These are phyloP conservation scores for Drosophila pachea DNA, from an alignment of 1,140 invertebrate genomes.

Conservation along the genomic window DNA sequence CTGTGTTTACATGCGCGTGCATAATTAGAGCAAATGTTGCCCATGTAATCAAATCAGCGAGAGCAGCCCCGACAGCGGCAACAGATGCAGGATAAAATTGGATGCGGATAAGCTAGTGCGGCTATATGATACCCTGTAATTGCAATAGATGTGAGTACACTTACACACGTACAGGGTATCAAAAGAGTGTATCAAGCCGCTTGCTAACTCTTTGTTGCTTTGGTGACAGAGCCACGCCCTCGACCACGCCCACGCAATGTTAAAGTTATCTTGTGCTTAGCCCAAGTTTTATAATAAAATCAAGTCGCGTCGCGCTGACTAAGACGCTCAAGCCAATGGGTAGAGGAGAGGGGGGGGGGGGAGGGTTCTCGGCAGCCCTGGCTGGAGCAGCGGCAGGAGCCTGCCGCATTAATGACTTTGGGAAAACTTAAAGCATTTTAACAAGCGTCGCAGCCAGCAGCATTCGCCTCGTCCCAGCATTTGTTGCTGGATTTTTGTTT, in stretches of 20 bases:
- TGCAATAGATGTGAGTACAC: not conserved
- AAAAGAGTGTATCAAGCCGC: not conserved
- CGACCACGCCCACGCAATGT: too few relatives aligned
- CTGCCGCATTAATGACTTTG: conserved; percentile 36
- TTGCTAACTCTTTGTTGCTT: conserved; percentile 31
- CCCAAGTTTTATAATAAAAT: conserved; percentile 41
- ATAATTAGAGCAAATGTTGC: conserved; percentile 73
- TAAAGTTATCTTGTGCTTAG: conserved; percentile 10
- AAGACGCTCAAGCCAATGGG: not conserved
- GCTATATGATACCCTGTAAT: not conserved
- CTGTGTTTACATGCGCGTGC: conserved; percentile 74
- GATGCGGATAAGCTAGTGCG: not conserved
- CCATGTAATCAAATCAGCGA: conserved; percentile 70
- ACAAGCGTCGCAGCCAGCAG: conserved; percentile 27
- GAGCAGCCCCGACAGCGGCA: conserved; percentile 2
- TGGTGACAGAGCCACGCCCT: conserved; percentile 13
- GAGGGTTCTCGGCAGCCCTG: not conserved
- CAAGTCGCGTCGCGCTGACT: conserved; percentile 18
- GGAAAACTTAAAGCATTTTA: conserved; percentile 52
- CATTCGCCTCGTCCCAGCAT: not conserved
- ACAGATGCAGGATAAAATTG: conserved; percentile 3
- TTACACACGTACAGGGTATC: not conserved
- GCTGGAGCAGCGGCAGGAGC: not conserved
- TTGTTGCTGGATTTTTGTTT: conserved; percentile 30
- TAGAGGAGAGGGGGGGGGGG: too few relatives aligned